These are phyloP conservation scores for Alectura lathami DNA, from an alignment of 2,113 vertebrate species.

Conservation along the genomic window DNA sequence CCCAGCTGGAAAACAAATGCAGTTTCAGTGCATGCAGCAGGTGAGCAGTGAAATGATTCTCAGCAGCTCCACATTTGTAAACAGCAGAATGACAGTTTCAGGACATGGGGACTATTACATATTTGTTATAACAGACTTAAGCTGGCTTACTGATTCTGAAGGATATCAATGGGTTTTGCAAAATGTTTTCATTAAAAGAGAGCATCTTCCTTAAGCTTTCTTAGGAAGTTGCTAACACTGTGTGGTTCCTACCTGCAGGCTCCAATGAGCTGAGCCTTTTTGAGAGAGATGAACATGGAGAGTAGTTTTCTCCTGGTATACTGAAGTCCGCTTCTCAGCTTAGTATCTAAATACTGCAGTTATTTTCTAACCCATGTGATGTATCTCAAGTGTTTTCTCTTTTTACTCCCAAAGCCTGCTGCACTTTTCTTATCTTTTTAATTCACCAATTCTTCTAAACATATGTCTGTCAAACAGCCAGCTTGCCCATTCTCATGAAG, in stretches of 20 bases:
- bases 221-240: background rate
- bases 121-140: background rate
- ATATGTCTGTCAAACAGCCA: background rate
- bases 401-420: background rate
- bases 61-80: background rate
- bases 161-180: background rate
- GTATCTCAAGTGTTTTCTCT: background rate
- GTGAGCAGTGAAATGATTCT: background rate
- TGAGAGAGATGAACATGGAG: background rate
- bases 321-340: background rate
- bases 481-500: background rate
- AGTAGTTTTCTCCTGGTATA: background rate
- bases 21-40: background rate
- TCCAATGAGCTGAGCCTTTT: background rate
- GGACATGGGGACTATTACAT: background rate
- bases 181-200: background rate
- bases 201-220: background rate
- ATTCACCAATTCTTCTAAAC: no score
- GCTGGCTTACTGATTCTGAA: background rate
- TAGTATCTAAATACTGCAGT: background rate
- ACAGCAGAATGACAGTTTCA: background rate
- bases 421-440: background rate
- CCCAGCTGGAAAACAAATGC: background rate
- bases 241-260: background rate
- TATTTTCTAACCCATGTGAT: background rate